These are phyloP conservation scores for Parasteatoda tepidariorum DNA, from an alignment of 1,140 invertebrate species.

Conservation along the genomic window DNA sequence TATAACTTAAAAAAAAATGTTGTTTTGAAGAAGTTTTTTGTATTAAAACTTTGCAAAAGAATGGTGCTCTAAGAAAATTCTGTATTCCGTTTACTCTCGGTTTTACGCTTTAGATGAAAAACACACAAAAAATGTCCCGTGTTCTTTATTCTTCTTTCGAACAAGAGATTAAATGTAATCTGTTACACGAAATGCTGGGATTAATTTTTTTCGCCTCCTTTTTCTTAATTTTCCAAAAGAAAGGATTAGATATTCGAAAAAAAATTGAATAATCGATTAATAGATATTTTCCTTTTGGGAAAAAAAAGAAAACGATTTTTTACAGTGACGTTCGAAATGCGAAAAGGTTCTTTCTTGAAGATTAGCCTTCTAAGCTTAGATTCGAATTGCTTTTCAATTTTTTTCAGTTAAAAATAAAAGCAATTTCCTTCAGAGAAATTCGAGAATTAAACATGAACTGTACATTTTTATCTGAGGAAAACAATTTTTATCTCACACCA, in stretches of 20 bases:
- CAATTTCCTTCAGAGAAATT: too few relatives aligned
- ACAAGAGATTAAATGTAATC: constrained; percentile 45
- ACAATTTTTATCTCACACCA: too few relatives aligned
- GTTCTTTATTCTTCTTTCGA: constrained; percentile 19
- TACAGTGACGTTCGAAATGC: not conserved
- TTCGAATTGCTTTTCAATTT: not conserved
- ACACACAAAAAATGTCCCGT: constrained; percentile 7
- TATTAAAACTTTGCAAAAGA: constrained; percentile 16
- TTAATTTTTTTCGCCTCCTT: constrained; percentile 30
- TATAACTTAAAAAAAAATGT: constrained; percentile 32
- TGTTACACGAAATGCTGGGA: constrained; percentile 43
- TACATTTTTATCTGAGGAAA: too few relatives aligned
- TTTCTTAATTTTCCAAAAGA: constrained; percentile 35
- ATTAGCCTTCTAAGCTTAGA: not conserved
- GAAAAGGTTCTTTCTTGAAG: not conserved
- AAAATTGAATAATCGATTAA: constrained; percentile 9
- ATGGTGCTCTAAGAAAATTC: not conserved
- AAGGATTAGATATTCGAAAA: constrained; percentile 23
- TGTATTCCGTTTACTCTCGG: constrained; percentile 21
- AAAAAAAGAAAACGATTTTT: not conserved
- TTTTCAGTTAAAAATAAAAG: not conserved
- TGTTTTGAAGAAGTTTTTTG: constrained; percentile 17
- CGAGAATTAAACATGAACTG: too few relatives aligned
- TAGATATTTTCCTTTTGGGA: constrained; percentile 14
- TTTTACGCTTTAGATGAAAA: constrained; percentile 24